Evolutionary conservation across 1,140 invertebrate species (phyloP).

Genomic region (Contarinia nasturtii): DNA sequence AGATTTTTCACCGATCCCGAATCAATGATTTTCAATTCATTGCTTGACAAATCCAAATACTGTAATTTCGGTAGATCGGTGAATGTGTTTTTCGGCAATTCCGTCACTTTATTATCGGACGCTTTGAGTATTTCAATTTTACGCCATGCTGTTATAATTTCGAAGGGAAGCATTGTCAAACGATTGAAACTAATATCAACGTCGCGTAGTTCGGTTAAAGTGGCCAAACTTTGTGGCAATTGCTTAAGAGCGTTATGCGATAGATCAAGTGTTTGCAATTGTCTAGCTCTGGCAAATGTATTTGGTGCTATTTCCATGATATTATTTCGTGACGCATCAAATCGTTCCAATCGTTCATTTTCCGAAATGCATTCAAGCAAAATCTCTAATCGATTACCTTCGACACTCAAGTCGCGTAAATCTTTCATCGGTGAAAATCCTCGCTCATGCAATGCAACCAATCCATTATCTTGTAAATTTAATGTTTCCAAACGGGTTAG

Average conservation of each 20-base stretch:
- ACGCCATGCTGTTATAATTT: conserved; percentile 42
- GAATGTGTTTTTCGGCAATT: conserved; percentile 49
- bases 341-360: conserved; percentile 34
- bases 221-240: conserved; percentile 47
- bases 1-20: conserved; percentile 55
- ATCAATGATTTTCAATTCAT: conserved; percentile 59
- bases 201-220: conserved; percentile 40
- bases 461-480: conserved; percentile 56
- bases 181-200: conserved; percentile 66
- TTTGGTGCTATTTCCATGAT: conserved; percentile 43
- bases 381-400: conserved; percentile 53
- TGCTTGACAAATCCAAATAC: conserved; percentile 58
- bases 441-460: conserved; percentile 42
- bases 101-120: conserved; percentile 53
- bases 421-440: conserved; percentile 40
- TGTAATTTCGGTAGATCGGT: conserved; percentile 46
- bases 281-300: conserved; percentile 41
- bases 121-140: conserved; percentile 45
- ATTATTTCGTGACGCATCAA: conserved; percentile 63
- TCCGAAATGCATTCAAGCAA: conserved; percentile 45
- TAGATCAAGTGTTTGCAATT: conserved; percentile 51
- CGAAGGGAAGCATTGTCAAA: conserved; percentile 44
- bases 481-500: conserved; percentile 50
- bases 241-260: conserved; percentile 57
- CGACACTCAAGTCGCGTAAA: conserved; percentile 47